Evolutionary conservation across 2,797 vertebrate genomes (phyloP).

Genomic region (Mallotus villosus): DNA sequence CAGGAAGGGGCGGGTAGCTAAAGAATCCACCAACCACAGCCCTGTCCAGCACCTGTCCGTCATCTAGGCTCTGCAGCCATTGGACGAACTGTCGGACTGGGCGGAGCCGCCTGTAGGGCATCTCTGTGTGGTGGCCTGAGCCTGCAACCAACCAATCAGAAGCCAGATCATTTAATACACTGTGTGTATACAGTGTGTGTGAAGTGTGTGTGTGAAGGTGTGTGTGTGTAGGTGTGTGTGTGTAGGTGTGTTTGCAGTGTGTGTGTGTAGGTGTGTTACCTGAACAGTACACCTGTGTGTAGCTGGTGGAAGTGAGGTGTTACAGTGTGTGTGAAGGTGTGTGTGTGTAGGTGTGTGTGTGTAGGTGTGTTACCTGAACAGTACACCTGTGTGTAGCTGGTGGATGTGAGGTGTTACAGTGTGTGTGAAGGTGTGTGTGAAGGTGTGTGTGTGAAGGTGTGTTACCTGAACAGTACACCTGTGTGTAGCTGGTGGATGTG

Average conservation of each 20-base stretch:
- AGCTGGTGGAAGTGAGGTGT: too few species aligned
- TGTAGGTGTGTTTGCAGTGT: too few species aligned
- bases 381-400: slow-evolving; percentile 43
- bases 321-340: too few species aligned
- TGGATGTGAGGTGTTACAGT: slow-evolving; percentile 54
- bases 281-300: too few species aligned
- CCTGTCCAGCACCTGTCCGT: slow-evolving; percentile 57
- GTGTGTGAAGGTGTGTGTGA: neutral
- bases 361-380: slow-evolving; percentile 1
- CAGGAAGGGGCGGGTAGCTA: slow-evolving; percentile 64
- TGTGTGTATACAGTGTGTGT: slow-evolving; percentile 1
- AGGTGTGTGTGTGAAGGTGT: too few species aligned
- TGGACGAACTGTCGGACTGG: slow-evolving; percentile 62
- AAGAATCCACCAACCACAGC: slow-evolving; percentile 76
- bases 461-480: slow-evolving; percentile 6
- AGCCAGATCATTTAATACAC: neutral
- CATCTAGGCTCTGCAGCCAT: slow-evolving; percentile 68
- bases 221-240: neutral
- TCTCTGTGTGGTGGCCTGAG: slow-evolving; percentile 62
- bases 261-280: too few species aligned
- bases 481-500: slow-evolving; percentile 63
- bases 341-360: too few species aligned
- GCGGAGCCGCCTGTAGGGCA: slow-evolving; percentile 68
- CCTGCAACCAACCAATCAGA: slow-evolving; percentile 35
- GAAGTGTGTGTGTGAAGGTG: neutral